Percentiles rank a stretch among this genome's conserved stretches.
phyloP scores from a whole-genome alignment of 2,797 vertebrate genomes.

The Tympanoctomys barrerae region DNA sequence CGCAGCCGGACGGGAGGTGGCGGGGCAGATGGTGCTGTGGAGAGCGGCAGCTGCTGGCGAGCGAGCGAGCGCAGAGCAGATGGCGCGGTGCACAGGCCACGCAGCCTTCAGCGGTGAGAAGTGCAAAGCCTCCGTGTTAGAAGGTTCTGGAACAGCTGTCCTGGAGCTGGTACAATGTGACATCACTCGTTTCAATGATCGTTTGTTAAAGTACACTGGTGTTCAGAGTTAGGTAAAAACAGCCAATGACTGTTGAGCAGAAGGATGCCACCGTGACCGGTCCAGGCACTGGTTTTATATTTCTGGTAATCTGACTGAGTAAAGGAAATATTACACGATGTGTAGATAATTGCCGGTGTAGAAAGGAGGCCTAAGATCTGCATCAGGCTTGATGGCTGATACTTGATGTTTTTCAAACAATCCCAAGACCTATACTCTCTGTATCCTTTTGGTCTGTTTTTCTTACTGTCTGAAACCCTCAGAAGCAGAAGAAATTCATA shows the following conservation, averaged over 20 bases:
- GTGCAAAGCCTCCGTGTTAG: slow-evolving; percentile 65
- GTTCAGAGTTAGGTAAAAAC: slow-evolving; percentile 43
- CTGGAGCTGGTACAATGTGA: slow-evolving; percentile 59
- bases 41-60: slow-evolving; percentile 67
- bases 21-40: slow-evolving; percentile 76
- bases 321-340: not conserved
- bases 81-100: slow-evolving; percentile 72
- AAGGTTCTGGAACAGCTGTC: slow-evolving; percentile 79
- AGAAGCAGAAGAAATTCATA: not conserved
- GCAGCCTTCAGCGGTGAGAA: slow-evolving; percentile 63
- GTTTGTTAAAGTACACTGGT: slow-evolving; percentile 55
- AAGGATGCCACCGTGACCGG: not conserved
- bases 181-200: slow-evolving; percentile 67
- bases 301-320: not conserved
- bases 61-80: slow-evolving; percentile 72
- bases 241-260: slow-evolving; percentile 5
- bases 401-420: not conserved
- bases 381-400: not conserved
- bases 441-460: not conserved
- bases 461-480: not conserved
- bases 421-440: not conserved
- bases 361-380: not conserved
- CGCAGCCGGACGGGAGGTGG: slow-evolving; percentile 74
- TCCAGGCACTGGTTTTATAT: not conserved
- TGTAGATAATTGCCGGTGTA: not conserved